phyloP scores from a whole-genome alignment of 1,140 invertebrate genomes.

The Leptinotarsa defecta region DNA sequence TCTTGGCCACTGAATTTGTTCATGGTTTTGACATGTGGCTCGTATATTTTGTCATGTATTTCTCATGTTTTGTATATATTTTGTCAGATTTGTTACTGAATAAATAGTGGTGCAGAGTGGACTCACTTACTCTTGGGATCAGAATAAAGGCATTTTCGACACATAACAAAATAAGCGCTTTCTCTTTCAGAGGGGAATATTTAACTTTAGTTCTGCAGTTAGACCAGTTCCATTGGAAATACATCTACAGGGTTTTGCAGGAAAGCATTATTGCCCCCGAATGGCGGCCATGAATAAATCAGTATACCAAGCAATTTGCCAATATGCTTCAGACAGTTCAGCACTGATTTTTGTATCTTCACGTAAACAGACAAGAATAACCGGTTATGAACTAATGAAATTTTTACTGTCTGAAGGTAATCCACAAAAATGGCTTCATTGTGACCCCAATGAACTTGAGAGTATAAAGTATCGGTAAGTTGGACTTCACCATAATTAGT shows the following conservation, averaged over 20 bases:
- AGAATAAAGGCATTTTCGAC: neutral
- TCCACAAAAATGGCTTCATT: conserved; percentile 88
- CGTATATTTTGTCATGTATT: too few species aligned
- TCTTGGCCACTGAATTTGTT: too few species aligned
- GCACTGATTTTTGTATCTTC: conserved; percentile 96
- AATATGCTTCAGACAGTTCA: conserved; percentile 89
- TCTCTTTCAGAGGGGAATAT: conserved; percentile 77
- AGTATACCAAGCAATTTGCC: conserved; percentile 93
- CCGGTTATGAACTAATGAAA: conserved; percentile 94
- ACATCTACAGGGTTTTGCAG: conserved; percentile 90
- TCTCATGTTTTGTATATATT: too few species aligned
- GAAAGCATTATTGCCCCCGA: conserved; percentile 97
- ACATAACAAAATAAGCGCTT: too few species aligned
- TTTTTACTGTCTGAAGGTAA: conserved; percentile 89
- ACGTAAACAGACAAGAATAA: conserved; percentile 94
- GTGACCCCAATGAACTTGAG: conserved; percentile 34
- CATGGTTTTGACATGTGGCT: too few species aligned
- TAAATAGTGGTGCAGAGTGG: too few species aligned
- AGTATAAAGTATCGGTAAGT: conserved; percentile 32
- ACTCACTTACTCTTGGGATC: too few species aligned
- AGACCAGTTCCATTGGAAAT: conserved; percentile 96
- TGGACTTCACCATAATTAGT: neutral
- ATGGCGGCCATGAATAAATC: conserved; percentile 99
- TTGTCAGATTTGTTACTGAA: too few species aligned
- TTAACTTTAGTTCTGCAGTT: conserved; percentile 97